Evolutionary conservation across 2,797 vertebrate species (phyloP), one percentile per base, ranked within the genome.

Genomic region (Chaenodraco wilsoni): DNA sequence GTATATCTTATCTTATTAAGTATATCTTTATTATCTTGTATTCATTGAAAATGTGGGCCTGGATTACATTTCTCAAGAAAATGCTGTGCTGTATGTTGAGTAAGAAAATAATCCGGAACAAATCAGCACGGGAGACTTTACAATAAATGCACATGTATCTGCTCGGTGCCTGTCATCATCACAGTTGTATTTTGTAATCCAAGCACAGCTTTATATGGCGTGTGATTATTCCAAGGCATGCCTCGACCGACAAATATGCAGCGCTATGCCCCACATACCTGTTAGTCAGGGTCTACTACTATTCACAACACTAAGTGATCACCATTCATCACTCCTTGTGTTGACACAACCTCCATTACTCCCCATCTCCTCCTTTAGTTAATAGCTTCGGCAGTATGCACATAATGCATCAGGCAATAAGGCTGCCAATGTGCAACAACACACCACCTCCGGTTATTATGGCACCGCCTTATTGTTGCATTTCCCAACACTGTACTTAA

Each of bases 341-440:
- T 72, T 57, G 84, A 84, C 85, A 84, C 41, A 37, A 72, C 75
- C 81, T 77, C 78, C 74, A 76, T 84, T 82, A 75, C 71, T 85
- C 60, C 44, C 44, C 72, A 52, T 79, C 78, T 82, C 73, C 76
- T 82, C 71, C 65, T 69, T 65, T 37, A 27, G 51, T 49, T 91
- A 87, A 92, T 91, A 78, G 78, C 82, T 89, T 91, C 84, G 71
- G 61, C 83, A 61, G 56, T 65, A 65, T 62, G 75, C 62, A 68
- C 43, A 52, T 81, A 82, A 89, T 73, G 65, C 69, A 71, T 59
- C 78, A 61, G 79, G 72, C 78, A 86, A 87, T 83, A 71, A 82
- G 81, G 78, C 72, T 57, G 69, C 72, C 67, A 9, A 77, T 90
- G 91, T 93, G 91, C 90, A 44, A 71, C 44, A 13, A 61, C 92